Evolutionary conservation across 2,797 vertebrate species (phyloP).

Genomic region (Lepus oiostolus): DNA sequence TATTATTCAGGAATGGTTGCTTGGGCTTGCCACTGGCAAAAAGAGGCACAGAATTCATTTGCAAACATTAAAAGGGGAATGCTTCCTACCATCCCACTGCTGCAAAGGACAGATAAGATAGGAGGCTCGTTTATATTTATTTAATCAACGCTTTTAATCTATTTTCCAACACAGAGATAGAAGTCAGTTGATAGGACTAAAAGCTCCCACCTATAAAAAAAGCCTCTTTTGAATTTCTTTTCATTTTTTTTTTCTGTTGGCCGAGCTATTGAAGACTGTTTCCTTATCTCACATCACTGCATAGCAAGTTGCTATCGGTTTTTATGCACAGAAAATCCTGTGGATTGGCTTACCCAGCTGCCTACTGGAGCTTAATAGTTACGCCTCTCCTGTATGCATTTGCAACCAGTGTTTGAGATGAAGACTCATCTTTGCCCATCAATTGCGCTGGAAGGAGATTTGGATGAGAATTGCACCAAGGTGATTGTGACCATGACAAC

Average conservation of each 20-base stretch:
- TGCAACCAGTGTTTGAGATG: background rate
- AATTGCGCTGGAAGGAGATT: background rate
- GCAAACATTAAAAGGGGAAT: slow-evolving; percentile 15
- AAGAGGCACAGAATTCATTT: slow-evolving; percentile 18
- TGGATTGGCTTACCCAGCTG: background rate
- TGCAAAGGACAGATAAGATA: slow-evolving; percentile 19
- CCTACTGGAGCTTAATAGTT: background rate
- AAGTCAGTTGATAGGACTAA: background rate
- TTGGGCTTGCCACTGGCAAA: background rate
- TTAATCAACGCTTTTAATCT: slow-evolving; percentile 24
- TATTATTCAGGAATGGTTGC: slow-evolving; percentile 12
- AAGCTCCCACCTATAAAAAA: slow-evolving; percentile 48
- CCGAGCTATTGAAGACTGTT: background rate
- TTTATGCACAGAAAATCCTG: background rate
- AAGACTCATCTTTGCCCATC: background rate
- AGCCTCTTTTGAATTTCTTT: slow-evolving; percentile 39
- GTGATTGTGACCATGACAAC: background rate
- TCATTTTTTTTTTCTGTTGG: background rate
- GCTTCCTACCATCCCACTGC: background rate
- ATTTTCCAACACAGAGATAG: slow-evolving; percentile 38
- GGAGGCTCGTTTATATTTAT: slow-evolving; percentile 21
- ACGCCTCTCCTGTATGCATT: background rate
- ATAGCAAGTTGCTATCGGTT: background rate
- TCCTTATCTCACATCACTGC: slow-evolving; percentile 23
- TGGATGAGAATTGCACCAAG: background rate